Conservation (phyloP, 2,113 vertebrate species). For the Amblyornis subalaris region DNA sequence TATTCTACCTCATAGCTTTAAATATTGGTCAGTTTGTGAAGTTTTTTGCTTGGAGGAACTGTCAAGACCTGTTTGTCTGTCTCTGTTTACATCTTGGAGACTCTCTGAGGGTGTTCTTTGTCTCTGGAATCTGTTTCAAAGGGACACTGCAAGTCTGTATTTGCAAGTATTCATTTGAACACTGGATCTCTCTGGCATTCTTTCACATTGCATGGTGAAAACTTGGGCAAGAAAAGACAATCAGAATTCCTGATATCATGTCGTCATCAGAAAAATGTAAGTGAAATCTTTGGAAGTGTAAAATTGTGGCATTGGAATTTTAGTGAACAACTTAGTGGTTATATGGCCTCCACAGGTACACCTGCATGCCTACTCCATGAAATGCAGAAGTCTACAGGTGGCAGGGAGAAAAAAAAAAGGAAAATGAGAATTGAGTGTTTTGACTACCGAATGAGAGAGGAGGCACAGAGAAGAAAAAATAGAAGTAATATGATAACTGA, state of each 20-base stretch:
- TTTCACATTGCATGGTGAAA: neutral
- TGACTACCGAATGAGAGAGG: neutral
- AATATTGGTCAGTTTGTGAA: neutral
- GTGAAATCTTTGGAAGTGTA: neutral
- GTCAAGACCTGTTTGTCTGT: neutral
- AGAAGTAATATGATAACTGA: neutral
- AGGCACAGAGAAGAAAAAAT: neutral
- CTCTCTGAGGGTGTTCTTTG: neutral
- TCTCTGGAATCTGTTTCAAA: constrained; percentile 4
- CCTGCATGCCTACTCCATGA: rapidly evolving
- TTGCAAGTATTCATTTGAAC: neutral
- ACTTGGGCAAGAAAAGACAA: neutral
- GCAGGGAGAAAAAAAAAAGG: neutral
- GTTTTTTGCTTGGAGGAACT: neutral
- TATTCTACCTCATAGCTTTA: neutral
- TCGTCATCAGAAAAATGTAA: neutral
- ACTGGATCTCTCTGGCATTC: neutral
- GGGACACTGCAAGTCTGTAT: neutral
- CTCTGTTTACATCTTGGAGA: neutral
- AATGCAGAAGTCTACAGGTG: too few species aligned
- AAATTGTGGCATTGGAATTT: neutral
- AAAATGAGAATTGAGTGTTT: neutral
- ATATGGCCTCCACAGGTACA: neutral
- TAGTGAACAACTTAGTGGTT: neutral
- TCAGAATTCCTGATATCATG: neutral